Conservation (phyloP, 92 coral and sea anemone species). For the Parazoanthus darwini region DNA sequence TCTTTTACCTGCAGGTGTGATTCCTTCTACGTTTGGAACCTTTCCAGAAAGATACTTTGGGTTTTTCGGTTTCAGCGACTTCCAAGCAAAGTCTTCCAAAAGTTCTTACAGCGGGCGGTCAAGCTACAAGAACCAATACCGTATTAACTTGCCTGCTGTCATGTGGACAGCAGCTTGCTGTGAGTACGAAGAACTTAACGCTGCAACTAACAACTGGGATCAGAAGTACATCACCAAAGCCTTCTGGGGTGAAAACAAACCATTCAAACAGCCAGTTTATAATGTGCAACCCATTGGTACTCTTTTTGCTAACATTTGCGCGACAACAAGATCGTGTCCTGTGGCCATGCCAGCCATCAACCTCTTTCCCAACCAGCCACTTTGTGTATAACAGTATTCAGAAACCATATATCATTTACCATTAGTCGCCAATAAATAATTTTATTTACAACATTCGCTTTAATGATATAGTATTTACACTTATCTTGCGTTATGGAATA, state of each 20-base stretch:
- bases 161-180: constrained; percentile 34
- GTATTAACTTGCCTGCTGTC: constrained; percentile 28
- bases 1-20: background rate
- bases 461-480: no score
- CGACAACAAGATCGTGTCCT: background rate
- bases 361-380: background rate
- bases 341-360: background rate
- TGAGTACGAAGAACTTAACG: background rate
- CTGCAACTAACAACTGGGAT: background rate
- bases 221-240: constrained; percentile 10
- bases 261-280: background rate
- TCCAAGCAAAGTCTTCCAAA: background rate
- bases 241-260: constrained; percentile 15
- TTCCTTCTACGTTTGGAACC: constrained; percentile 12
- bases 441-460: no score
- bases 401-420: no score
- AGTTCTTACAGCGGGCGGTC: background rate
- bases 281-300: background rate
- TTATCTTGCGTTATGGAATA: no score
- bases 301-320: background rate
- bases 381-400: background rate
- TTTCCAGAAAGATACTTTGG: constrained; percentile 9
- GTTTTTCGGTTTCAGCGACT: background rate
- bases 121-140: constrained; percentile 1
- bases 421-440: no score